Conservation (phyloP, 2,113 vertebrate genomes). For the Proterorhinus semilunaris region DNA sequence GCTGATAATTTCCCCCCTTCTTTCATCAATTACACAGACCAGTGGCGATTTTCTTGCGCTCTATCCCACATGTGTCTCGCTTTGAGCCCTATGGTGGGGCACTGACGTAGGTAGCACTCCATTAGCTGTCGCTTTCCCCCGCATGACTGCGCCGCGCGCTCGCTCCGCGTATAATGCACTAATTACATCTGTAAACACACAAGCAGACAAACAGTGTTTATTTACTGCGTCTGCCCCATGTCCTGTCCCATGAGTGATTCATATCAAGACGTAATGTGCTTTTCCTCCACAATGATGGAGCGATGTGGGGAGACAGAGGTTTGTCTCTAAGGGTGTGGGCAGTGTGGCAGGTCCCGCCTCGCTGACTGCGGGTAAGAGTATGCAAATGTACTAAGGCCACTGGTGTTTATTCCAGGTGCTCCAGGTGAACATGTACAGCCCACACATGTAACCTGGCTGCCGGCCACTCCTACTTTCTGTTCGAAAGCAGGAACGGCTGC, state of each 20-base stretch:
- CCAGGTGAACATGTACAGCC: too few species aligned
- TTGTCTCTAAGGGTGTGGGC: conserved; percentile 62
- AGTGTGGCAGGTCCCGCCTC: conserved; percentile 5
- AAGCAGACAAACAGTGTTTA: conserved; percentile 54
- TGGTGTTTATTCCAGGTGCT: too few species aligned
- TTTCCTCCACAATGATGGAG: conserved; percentile 44
- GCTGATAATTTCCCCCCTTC: not conserved
- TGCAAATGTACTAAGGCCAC: too few species aligned
- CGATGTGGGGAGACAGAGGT: conserved; percentile 44
- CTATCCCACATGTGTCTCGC: conserved; percentile 22
- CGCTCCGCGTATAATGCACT: conserved; percentile 64
- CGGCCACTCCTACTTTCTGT: too few species aligned
- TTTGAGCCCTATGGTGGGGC: conserved; percentile 44
- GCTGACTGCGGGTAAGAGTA: too few species aligned
- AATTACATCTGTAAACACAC: conserved; percentile 70
- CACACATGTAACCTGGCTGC: too few species aligned
- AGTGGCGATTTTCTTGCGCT: conserved; percentile 26
- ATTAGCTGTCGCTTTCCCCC: conserved; percentile 63
- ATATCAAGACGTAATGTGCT: conserved; percentile 54
- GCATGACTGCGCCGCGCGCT: conserved; percentile 57
- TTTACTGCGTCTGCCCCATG: conserved; percentile 1
- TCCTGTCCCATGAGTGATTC: conserved; percentile 20
- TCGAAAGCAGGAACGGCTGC: too few species aligned
- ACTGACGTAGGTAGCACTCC: conserved; percentile 50
- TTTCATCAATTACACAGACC: conserved; percentile 34